Base-by-base conservation (phyloP, 2,888 invertebrate genomes). In the Blastobasis adustella region DNA sequence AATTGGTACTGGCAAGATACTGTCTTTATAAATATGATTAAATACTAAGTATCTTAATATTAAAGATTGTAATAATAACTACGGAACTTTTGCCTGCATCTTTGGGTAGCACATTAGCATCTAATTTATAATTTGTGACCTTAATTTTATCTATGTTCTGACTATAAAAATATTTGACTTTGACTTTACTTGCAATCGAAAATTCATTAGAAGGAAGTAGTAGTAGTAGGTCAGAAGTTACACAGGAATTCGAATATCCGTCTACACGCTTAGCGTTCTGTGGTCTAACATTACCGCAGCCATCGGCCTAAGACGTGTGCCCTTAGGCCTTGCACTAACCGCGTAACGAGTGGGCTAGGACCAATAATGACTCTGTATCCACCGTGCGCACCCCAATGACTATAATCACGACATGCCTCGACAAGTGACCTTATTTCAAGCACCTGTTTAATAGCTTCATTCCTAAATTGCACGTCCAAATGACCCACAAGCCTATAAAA, bases 341-440 rank as follows among this genome's bases (percentile, higher is more conserved):
- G 46, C 41, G 41, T 46, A 50, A 50, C 10, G 38, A 50, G 10
- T 46, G 41, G 10, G 46, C 43, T 23, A 23, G 23, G 23, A 23
- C 23, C 23, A 50, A 46, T 49, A 37, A 45, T n/a, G 42, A 36
- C 39, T 9, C 46, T 37, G 10, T 36, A n/a, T 46, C 5, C 36
- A 46, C 55, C 58, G 55, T 54, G 49, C 52, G 47, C 48, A 47
- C 41, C 49, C 51, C 60, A 61, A 68, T 71, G 48, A 66, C 67
- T 61, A 55, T 71, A 63, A 69, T 69, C 60, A 58, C 43, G 43
- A 45, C 44, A 9, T 10, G 58, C 45, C 53, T 53, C 40, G 53
- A 49, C 60, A 58, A 61, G 58, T 63, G 64, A 66, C 68, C 68
- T 68, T 68, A 62, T 69, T 71, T 51, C 56, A 55, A 59, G 55